Base-by-base conservation (phyloP, 1,140 invertebrate genomes). In the Diplogasteroides magnus region DNA sequence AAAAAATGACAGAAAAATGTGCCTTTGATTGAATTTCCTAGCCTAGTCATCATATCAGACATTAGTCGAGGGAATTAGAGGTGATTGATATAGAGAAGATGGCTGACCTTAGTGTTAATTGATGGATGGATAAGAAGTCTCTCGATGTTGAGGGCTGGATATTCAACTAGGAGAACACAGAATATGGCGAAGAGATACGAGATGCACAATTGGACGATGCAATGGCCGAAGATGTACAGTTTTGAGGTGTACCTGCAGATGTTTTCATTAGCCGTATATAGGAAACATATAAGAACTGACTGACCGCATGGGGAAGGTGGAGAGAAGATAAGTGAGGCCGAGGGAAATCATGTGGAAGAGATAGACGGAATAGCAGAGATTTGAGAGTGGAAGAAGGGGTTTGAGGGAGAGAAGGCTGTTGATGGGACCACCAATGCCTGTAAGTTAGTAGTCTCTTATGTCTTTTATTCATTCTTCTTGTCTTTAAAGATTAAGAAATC, bases 311-410 rank as follows among this genome's bases (percentile, higher is more conserved):
- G 80, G 80, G 75, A 82, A 82, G n/a, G 78, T 77, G 29, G 68
- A 74, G 15, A 82, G 64, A 31, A 82, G 61, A 56, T 82, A 82
- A 14, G 80, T 82, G 59, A 82, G 76, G 14, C 83, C 80, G 2
- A 82, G 79, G 6, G 80, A 81, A 27, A 82, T 77, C 80, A 82
- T 83, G 64, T 82, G 81, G 69, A 83, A 73, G 15, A 78, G 61
- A 60, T 82, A 82, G 55, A 79, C 81, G 31, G 77, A 77, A 60
- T 82, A 82, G 57, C 74, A 69, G 26, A 82, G 68, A 48, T 71
- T 77, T 11, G 81, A 82, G 13, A 82, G 62, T 11, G 80, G 80
- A 28, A 82, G 56, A 2, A 82, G 65, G 14, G 66, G 32, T 2
- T 68, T 57, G 19, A 71, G 62, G 15, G 64, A 77, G 19, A 75